These are phyloP conservation scores for Petrocephalus zakoni DNA, from an alignment of 2,113 vertebrate species.

Conservation along the genomic window DNA sequence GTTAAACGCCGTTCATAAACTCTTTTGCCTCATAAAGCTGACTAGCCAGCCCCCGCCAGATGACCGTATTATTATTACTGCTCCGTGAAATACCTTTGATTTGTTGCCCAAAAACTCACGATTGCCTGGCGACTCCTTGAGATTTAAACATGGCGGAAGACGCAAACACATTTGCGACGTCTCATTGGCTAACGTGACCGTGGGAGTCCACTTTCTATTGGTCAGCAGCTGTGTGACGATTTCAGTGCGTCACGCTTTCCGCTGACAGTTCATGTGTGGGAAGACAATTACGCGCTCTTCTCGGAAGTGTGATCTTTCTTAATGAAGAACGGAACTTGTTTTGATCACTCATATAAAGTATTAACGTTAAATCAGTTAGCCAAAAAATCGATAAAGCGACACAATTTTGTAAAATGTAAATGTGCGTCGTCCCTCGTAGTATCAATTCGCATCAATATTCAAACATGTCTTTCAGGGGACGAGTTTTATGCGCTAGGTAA, in stretches of 20 bases:
- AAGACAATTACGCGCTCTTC: background rate
- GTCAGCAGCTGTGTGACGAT: background rate
- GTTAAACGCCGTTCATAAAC: background rate
- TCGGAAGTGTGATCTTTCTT: background rate
- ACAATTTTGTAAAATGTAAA: background rate
- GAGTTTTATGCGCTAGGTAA: background rate
- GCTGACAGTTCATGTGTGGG: background rate
- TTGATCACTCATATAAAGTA: background rate
- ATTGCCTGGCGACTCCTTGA: background rate
- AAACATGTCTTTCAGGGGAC: background rate
- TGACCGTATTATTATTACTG: background rate
- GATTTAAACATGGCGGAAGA: background rate
- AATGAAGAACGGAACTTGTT: background rate
- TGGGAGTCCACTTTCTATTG: conserved; percentile 19
- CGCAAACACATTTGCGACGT: background rate
- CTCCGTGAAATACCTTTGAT: background rate
- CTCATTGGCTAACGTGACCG: conserved; percentile 16
- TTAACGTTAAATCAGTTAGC: background rate
- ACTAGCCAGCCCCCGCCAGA: background rate
- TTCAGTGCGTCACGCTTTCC: background rate
- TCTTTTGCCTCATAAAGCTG: background rate
- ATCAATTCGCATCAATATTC: background rate
- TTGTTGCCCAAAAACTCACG: background rate
- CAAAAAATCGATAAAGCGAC: background rate
- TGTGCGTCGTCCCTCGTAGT: background rate